A percentile compares a stretch with the other conserved stretches of the same genome.
These are phyloP conservation scores for Lophotriccus pileatus DNA, from an alignment of 2,797 vertebrate genomes.

Conservation along the genomic window DNA sequence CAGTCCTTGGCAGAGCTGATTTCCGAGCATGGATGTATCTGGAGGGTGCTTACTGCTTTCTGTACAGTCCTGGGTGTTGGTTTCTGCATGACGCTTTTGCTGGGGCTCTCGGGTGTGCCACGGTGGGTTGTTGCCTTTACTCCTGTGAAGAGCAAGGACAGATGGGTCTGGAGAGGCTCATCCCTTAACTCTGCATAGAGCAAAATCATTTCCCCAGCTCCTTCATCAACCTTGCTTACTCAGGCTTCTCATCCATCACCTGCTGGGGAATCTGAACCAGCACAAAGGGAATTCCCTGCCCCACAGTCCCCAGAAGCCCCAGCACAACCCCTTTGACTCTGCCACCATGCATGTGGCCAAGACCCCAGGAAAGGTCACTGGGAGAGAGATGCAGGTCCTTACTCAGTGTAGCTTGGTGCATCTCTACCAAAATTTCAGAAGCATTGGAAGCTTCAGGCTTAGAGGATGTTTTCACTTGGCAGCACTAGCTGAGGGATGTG, in stretches of 20 bases:
- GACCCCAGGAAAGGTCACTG: fast-evolving
- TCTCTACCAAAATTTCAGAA: background rate
- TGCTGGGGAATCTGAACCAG: background rate
- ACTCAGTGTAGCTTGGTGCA: fast-evolving
- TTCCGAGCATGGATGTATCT: fast-evolving
- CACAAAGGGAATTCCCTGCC: background rate
- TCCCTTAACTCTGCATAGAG: background rate
- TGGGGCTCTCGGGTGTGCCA: fast-evolving
- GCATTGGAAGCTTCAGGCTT: background rate
- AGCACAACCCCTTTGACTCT: background rate
- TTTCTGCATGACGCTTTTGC: background rate
- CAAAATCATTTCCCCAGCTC: background rate
- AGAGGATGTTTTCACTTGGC: background rate
- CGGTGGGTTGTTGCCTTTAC: background rate
- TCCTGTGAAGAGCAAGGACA: background rate
- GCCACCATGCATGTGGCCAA: background rate
- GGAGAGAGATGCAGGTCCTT: background rate
- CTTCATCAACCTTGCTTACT: background rate
- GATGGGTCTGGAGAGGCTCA: background rate
- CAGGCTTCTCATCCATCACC: background rate
- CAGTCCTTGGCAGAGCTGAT: background rate
- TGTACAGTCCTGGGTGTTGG: background rate
- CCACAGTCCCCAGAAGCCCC: background rate
- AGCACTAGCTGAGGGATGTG: background rate
- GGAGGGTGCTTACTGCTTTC: background rate